Conservation (phyloP, 2,888 invertebrate genomes). For the Lepidocyrtoides sp. region DNA sequence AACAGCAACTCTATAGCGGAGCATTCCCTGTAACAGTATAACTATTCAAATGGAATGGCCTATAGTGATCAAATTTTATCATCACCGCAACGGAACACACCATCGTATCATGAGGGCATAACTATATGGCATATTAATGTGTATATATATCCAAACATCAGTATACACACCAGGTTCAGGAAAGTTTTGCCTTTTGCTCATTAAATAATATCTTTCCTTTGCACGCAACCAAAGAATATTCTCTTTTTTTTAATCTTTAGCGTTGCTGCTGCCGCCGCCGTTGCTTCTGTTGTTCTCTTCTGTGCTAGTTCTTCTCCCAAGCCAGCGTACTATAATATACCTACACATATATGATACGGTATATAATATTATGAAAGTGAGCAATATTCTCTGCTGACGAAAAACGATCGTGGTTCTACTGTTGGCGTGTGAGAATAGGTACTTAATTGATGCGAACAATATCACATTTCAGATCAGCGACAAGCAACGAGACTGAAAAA, state of each 20-base stretch:
- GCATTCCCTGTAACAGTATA: not conserved
- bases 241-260: slow-evolving; percentile 29
- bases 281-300: not conserved
- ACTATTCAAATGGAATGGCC: not conserved
- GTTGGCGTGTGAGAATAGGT: slow-evolving; percentile 34
- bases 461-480: slow-evolving; percentile 45
- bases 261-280: not conserved
- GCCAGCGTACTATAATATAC: not conserved
- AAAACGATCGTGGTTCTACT: not conserved
- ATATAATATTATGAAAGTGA: not conserved
- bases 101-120: not conserved
- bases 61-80: slow-evolving; percentile 41
- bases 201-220: slow-evolving; percentile 51
- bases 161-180: not conserved
- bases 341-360: slow-evolving; percentile 21
- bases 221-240: slow-evolving; percentile 48
- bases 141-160: not conserved
- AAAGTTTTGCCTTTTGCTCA: slow-evolving; percentile 24
- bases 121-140: not conserved
- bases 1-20: not conserved
- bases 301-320: too few species aligned
- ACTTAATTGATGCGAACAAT: slow-evolving; percentile 54
- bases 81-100: not conserved
- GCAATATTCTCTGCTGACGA: not conserved
- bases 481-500: slow-evolving; percentile 41